Conservation (phyloP, 2,888 invertebrate species). For the Amphimallon solstitiale region DNA sequence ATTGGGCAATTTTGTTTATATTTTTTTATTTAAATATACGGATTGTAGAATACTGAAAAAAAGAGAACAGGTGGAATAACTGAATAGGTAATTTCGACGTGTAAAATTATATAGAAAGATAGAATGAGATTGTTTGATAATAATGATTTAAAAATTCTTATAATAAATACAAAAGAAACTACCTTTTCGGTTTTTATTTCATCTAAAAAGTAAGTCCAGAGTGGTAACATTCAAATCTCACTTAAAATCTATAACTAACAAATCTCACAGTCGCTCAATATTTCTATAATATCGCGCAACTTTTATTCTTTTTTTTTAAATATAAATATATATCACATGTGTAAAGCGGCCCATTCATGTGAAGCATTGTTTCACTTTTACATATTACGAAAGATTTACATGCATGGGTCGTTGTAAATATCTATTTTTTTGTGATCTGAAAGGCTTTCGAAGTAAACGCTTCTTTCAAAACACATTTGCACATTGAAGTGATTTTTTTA, state of each 20-base stretch:
- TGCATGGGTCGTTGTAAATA: slow-evolving; percentile 24
- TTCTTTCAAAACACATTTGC: slow-evolving; percentile 27
- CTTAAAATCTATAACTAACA: slow-evolving; percentile 52
- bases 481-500: slow-evolving; percentile 33
- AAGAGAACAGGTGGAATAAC: background rate
- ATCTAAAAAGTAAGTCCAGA: slow-evolving; percentile 48
- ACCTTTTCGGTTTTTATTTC: slow-evolving; percentile 17
- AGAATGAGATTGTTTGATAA: slow-evolving; percentile 36
- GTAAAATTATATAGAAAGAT: slow-evolving; percentile 3
- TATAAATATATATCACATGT: slow-evolving; percentile 47
- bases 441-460: slow-evolving; percentile 9
- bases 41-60: background rate
- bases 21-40: slow-evolving; percentile 19
- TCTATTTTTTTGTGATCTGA: slow-evolving; percentile 20
- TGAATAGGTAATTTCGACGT: background rate
- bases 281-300: slow-evolving; percentile 48
- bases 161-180: slow-evolving; percentile 46
- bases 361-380: slow-evolving; percentile 4
- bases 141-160: slow-evolving; percentile 42
- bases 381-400: slow-evolving; percentile 20
- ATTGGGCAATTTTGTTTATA: slow-evolving; percentile 30
- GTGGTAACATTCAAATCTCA: slow-evolving; percentile 61
- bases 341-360: slow-evolving; percentile 39
- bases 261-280: slow-evolving; percentile 52
- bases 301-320: slow-evolving; percentile 41